phyloP scores from a whole-genome alignment of 2,888 invertebrate species.

The Sarcophaga variegata region DNA sequence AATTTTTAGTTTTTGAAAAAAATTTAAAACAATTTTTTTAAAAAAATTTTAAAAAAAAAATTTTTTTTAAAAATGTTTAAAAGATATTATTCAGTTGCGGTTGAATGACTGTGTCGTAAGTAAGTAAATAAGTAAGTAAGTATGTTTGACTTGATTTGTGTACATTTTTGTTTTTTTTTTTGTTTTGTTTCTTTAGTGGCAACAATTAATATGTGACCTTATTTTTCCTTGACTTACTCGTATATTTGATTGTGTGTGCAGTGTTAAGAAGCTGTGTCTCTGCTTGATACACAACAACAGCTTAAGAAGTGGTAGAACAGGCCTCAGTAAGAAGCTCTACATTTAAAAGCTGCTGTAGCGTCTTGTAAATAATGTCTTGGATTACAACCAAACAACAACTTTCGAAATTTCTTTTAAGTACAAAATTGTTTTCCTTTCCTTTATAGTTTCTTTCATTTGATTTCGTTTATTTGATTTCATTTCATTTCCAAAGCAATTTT shows the following conservation, averaged over 20 bases:
- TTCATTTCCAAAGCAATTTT: background rate
- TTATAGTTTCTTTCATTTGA: background rate
- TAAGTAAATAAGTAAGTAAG: too few relatives aligned
- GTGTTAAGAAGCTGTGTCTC: background rate
- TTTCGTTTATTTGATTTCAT: background rate
- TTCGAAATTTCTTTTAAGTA: background rate
- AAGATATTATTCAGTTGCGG: too few relatives aligned
- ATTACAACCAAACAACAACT: background rate
- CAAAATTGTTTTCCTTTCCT: background rate
- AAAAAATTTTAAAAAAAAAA: too few relatives aligned
- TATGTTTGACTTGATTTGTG: background rate
- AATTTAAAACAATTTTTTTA: too few relatives aligned
- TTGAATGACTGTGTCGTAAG: too few relatives aligned
- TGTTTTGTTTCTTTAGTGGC: background rate
- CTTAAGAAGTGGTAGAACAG: background rate
- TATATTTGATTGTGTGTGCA: background rate
- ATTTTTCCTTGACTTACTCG: constrained; percentile 20
- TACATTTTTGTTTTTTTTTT: background rate
- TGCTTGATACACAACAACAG: background rate
- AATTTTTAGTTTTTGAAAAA: too few relatives aligned
- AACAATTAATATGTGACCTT: constrained; percentile 49
- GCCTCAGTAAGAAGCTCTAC: background rate
- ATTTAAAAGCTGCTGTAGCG: background rate
- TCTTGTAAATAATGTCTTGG: too few relatives aligned
- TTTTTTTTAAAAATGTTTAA: too few relatives aligned